phyloP scores from a whole-genome alignment of 2,888 invertebrate species.

The Phorcus lineatus region DNA sequence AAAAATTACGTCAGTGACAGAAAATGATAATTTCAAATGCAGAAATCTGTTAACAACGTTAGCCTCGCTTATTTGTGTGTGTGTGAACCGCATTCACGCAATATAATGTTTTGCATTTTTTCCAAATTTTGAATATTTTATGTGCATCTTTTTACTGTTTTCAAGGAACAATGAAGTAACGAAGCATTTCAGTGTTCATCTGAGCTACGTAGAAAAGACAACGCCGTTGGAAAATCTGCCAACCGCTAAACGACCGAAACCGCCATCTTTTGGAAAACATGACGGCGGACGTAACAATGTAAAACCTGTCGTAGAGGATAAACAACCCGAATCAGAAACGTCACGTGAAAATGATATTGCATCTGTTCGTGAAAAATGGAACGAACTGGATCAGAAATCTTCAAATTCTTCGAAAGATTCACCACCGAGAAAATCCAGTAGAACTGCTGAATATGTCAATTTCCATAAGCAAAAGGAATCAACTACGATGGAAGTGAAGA shows the following conservation, averaged over 20 bases:
- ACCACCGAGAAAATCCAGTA: too few species aligned
- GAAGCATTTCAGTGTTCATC: constrained; percentile 31
- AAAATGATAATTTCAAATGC: too few species aligned
- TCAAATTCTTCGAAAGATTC: background rate
- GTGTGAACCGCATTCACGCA: too few species aligned
- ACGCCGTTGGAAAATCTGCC: background rate
- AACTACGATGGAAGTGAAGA: background rate
- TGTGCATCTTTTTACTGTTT: background rate
- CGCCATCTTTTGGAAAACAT: background rate
- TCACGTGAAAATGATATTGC: background rate
- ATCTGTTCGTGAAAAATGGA: background rate
- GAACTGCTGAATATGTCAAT: background rate
- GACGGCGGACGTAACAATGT: background rate
- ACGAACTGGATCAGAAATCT: background rate
- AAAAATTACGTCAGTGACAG: too few species aligned
- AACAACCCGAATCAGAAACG: background rate
- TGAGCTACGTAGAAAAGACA: constrained; percentile 31
- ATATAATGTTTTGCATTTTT: too few species aligned
- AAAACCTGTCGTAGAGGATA: background rate
- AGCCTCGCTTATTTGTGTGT: too few species aligned
- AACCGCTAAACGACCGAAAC: constrained; percentile 21
- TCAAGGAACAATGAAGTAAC: constrained; percentile 30
- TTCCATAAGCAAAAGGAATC: background rate
- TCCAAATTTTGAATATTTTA: too few species aligned
- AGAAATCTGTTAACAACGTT: too few species aligned